Percentiles rank a stretch among this genome's conserved stretches.
These are phyloP conservation scores for Monochamus alternatus DNA, from an alignment of 2,888 invertebrate species.

Conservation along the genomic window DNA sequence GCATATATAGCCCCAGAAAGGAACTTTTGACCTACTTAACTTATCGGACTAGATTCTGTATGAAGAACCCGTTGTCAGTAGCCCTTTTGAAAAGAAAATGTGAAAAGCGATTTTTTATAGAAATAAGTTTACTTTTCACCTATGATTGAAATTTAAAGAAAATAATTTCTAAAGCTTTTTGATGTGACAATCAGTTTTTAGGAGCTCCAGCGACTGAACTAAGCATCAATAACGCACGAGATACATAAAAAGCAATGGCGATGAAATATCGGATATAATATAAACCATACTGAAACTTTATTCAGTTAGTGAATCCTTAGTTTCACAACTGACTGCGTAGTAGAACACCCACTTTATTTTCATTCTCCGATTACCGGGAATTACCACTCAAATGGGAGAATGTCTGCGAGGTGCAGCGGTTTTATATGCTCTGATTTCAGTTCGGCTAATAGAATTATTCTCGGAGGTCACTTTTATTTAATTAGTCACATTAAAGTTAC, in stretches of 20 bases:
- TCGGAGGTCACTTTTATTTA: slow-evolving; percentile 7
- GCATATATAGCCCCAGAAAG: too few species aligned
- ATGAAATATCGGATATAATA: background rate
- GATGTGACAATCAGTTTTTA: too few species aligned
- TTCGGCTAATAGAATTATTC: slow-evolving; percentile 15
- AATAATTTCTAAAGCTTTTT: too few species aligned
- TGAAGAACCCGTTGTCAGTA: too few species aligned
- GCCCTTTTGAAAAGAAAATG: too few species aligned
- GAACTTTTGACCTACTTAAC: too few species aligned
- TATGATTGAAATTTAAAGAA: too few species aligned
- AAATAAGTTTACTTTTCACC: too few species aligned
- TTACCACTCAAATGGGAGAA: slow-evolving; percentile 16
- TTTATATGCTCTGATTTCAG: slow-evolving; percentile 22
- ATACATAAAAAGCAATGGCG: background rate
- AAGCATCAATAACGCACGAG: too few species aligned
- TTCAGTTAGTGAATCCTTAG: background rate
- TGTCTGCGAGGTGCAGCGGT: background rate
- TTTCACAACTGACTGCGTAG: background rate
- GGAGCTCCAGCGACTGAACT: too few species aligned
- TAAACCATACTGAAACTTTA: background rate
- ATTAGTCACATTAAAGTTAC: slow-evolving; percentile 12
- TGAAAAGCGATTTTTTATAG: too few species aligned
- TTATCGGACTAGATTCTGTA: too few species aligned
- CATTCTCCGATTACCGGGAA: slow-evolving; percentile 18
- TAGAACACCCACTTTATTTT: slow-evolving; percentile 18